A percentile compares a stretch with the other conserved stretches of the same genome.
Evolutionary conservation across 1,140 invertebrate genomes (phyloP).

Genomic region (Microplitis mediator): DNA sequence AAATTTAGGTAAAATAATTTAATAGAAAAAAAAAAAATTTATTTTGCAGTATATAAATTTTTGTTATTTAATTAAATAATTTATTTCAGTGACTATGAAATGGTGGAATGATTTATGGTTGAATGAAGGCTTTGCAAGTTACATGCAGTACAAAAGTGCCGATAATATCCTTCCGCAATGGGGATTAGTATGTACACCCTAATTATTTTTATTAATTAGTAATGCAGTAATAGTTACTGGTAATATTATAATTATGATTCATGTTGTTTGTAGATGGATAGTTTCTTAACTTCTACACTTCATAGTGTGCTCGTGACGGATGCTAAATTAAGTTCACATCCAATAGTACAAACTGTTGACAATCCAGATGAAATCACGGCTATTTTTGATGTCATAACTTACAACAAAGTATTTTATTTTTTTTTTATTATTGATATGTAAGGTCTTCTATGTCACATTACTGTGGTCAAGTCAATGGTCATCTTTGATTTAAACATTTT

Average conservation of each 20-base stretch:
- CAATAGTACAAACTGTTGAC: slow-evolving; percentile 81
- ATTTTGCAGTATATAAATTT: slow-evolving; percentile 15
- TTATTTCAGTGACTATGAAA: slow-evolving; percentile 76
- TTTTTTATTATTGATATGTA: slow-evolving; percentile 9
- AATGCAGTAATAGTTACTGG: not conserved
- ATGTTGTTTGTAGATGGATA: slow-evolving; percentile 63
- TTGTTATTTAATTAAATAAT: slow-evolving; percentile 8
- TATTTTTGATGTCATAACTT: slow-evolving; percentile 92
- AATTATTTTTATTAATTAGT: not conserved
- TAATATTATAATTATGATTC: not conserved
- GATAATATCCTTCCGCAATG: slow-evolving; percentile 77
- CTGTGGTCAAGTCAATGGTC: too few relatives aligned
- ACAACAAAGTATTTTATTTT: slow-evolving; percentile 76
- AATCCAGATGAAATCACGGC: slow-evolving; percentile 90
- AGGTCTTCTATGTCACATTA: too few relatives aligned
- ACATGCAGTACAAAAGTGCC: slow-evolving; percentile 81
- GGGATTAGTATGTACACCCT: slow-evolving; percentile 74
- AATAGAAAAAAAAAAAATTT: slow-evolving; percentile 3
- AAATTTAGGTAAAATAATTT: slow-evolving; percentile 70
- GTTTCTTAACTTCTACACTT: slow-evolving; percentile 76
- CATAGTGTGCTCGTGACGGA: slow-evolving; percentile 79
- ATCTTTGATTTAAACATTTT: too few relatives aligned
- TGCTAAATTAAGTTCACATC: slow-evolving; percentile 82
- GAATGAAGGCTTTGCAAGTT: slow-evolving; percentile 91
- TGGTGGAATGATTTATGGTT: slow-evolving; percentile 96